phyloP scores from a whole-genome alignment of 2,797 vertebrate species.

The Psittacula derbiana region DNA sequence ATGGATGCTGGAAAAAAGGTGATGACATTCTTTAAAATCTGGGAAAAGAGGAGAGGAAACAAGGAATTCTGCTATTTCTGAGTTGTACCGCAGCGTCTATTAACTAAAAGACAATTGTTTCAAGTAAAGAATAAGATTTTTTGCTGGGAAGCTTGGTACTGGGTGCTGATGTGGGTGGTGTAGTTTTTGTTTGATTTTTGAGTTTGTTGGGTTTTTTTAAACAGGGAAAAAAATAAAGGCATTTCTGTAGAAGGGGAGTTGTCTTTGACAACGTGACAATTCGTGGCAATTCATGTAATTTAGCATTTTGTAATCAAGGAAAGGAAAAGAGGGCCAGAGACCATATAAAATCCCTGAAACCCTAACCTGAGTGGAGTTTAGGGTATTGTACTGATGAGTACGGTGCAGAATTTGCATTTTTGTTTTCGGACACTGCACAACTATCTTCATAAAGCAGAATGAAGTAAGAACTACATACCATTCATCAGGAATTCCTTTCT shows the following conservation, averaged over 20 bases:
- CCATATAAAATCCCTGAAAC: not conserved
- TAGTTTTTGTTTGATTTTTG: not conserved
- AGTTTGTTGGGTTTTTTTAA: not conserved
- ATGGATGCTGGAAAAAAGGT: not conserved
- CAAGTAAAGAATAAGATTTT: not conserved
- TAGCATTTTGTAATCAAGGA: not conserved
- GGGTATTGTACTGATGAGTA: not conserved
- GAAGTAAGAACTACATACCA: not conserved
- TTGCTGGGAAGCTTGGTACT: not conserved
- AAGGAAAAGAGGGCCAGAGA: not conserved
- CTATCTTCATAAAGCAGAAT: not conserved
- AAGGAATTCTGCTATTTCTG: not conserved
- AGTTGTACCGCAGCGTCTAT: not conserved
- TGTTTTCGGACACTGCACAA: fast-evolving
- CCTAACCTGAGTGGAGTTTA: not conserved
- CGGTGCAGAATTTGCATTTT: not conserved
- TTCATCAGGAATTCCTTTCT: not conserved
- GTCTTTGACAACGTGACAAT: not conserved
- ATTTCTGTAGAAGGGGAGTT: not conserved
- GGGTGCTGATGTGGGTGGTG: not conserved
- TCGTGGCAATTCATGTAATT: not conserved
- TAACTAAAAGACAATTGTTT: not conserved
- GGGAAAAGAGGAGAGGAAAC: not conserved
- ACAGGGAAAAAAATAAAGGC: fast-evolving
- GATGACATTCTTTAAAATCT: not conserved